Evolutionary conservation across 2,113 vertebrate species (phyloP).

Genomic region (Equus quagga): DNA sequence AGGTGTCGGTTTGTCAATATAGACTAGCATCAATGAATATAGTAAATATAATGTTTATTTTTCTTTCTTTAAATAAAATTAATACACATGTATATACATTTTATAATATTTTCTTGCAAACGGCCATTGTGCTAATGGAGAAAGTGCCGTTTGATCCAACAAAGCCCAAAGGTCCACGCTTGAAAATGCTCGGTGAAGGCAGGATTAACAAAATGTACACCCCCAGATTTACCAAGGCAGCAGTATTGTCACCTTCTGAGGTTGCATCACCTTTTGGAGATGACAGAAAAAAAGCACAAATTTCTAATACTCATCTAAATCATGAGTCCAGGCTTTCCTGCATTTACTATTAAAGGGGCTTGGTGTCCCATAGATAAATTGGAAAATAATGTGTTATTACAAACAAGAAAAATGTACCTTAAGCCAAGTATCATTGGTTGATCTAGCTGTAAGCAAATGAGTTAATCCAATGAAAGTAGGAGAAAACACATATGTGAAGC

Average conservation of each 20-base stretch:
- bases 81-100: not conserved
- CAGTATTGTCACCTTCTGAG: not conserved
- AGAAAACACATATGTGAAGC: not conserved
- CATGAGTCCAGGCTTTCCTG: not conserved
- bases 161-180: not conserved
- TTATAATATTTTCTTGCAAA: not conserved
- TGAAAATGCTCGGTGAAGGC: not conserved
- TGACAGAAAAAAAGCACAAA: not conserved
- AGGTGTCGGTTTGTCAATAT: not conserved
- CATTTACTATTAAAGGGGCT: not conserved
- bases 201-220: not conserved
- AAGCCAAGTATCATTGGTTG: not conserved
- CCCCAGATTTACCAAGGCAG: not conserved
- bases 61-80: slow-evolving; percentile 14
- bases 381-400: not conserved
- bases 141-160: not conserved
- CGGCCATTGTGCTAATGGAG: not conserved
- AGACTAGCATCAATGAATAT: not conserved
- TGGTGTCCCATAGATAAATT: not conserved
- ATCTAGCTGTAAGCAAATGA: not conserved
- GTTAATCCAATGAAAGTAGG: not conserved
- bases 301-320: not conserved
- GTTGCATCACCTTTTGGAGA: not conserved
- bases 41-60: not conserved
- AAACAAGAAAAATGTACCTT: not conserved